These are phyloP conservation scores for Frieseomelitta varia DNA, from an alignment of 1,140 invertebrate species.

Conservation along the genomic window DNA sequence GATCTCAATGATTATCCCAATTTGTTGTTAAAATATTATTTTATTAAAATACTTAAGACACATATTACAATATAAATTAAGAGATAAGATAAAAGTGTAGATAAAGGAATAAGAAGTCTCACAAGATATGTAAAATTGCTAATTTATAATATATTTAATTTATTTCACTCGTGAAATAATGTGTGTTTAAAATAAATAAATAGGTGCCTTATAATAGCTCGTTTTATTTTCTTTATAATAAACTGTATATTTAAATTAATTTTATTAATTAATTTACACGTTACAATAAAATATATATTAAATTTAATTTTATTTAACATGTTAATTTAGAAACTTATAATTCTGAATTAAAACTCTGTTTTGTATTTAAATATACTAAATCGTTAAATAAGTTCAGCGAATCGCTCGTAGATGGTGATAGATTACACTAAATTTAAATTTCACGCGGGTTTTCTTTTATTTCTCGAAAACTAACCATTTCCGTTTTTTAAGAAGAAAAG, in stretches of 20 bases:
- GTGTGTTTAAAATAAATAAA: conserved; percentile 33
- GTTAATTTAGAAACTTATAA: neutral
- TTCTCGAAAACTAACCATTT: neutral
- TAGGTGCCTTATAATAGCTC: neutral
- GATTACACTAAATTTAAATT: neutral
- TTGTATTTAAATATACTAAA: neutral
- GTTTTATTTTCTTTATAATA: too few species aligned
- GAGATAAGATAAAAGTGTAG: neutral
- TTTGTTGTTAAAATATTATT: neutral
- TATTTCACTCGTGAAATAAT: conserved; percentile 2
- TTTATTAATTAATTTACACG: neutral
- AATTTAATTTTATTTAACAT: neutral
- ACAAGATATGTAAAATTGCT: neutral
- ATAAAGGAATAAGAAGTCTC: neutral
- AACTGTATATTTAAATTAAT: neutral
- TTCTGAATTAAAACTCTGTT: neutral
- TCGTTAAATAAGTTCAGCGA: neutral
- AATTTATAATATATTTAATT: conserved; percentile 16
- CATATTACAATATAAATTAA: neutral
- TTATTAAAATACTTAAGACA: neutral
- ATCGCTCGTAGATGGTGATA: neutral
- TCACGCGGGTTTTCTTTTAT: neutral
- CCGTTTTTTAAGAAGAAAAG: neutral
- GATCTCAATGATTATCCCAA: neutral
- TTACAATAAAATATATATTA: neutral